Percentiles rank a stretch among this genome's conserved stretches.
These are phyloP conservation scores for Autographa pulchrina DNA, from an alignment of 2,888 invertebrate species.

Conservation along the genomic window DNA sequence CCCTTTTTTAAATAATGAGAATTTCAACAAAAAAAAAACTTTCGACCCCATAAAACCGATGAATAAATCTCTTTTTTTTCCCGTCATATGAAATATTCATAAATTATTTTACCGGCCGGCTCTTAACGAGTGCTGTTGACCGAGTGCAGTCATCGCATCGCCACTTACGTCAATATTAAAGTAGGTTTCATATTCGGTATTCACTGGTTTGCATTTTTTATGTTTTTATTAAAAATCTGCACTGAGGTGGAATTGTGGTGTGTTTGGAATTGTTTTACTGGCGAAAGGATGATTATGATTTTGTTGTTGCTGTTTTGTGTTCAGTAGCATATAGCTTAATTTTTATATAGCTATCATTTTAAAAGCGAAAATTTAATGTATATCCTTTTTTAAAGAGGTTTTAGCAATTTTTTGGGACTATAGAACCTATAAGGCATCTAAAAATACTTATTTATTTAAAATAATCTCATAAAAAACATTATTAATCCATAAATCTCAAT, in stretches of 20 bases:
- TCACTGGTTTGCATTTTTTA: slow-evolving; percentile 9
- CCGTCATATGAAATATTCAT: slow-evolving; percentile 22
- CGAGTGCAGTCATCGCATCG: slow-evolving; percentile 38
- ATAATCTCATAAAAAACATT: no score
- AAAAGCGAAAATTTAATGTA: no score
- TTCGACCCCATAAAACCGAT: not conserved
- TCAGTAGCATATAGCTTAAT: no score
- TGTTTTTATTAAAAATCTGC: slow-evolving; percentile 1
- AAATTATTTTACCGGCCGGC: slow-evolving; percentile 28
- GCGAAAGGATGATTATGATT: not conserved
- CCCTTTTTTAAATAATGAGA: no score
- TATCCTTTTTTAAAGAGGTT: no score
- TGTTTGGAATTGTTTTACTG: not conserved
- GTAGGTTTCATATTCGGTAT: slow-evolving; percentile 20
- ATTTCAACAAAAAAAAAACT: no score
- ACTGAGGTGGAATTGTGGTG: not conserved
- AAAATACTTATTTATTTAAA: no score
- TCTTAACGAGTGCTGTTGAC: slow-evolving; percentile 47
- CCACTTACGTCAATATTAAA: slow-evolving; percentile 47
- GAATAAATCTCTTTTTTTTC: not conserved
- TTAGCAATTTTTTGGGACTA: no score
- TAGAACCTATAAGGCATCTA: no score
- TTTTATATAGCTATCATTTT: no score
- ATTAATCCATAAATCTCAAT: no score
- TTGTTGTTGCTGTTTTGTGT: no score